Percentiles rank a stretch among this genome's conserved stretches.
Evolutionary conservation across 1,140 invertebrate genomes (phyloP).

Genomic region (Hesperophylax magnus): DNA sequence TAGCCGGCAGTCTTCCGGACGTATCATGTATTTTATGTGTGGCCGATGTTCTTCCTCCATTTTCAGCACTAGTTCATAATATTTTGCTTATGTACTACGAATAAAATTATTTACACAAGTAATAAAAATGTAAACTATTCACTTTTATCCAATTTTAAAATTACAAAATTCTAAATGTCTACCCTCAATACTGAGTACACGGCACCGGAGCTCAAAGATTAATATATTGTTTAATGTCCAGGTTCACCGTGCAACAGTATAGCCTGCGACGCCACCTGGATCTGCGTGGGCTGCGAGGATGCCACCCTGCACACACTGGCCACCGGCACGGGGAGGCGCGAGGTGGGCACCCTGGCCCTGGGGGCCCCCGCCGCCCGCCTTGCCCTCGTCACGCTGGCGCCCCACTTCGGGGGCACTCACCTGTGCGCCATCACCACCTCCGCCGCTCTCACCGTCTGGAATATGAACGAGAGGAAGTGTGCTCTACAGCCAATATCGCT

Average conservation of each 20-base stretch:
- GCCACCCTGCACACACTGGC: constrained; percentile 77
- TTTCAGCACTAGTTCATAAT: too few relatives aligned
- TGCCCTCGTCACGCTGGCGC: constrained; percentile 58
- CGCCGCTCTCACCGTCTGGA: constrained; percentile 64
- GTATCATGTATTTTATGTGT: too few relatives aligned
- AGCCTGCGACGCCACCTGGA: constrained; percentile 69
- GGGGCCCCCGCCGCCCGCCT: constrained; percentile 72
- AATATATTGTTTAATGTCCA: constrained; percentile 53
- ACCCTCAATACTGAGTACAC: too few relatives aligned
- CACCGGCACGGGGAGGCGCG: constrained; percentile 69
- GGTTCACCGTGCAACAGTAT: constrained; percentile 71
- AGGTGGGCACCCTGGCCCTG: constrained; percentile 76
- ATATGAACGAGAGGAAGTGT: constrained; percentile 61
- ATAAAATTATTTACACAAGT: too few relatives aligned
- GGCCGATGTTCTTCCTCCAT: too few relatives aligned
- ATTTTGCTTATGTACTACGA: too few relatives aligned
- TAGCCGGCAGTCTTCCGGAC: too few relatives aligned
- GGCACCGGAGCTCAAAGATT: too few relatives aligned
- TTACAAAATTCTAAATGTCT: too few relatives aligned
- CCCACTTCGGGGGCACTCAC: constrained; percentile 34
- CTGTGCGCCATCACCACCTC: constrained; percentile 61
- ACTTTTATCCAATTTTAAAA: too few relatives aligned
- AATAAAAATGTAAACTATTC: too few relatives aligned
- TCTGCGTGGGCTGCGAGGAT: constrained; percentile 77
- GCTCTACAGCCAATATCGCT: constrained; percentile 65